Evolutionary conservation across 2,888 invertebrate species (phyloP).

Genomic region (Thera britannica): DNA sequence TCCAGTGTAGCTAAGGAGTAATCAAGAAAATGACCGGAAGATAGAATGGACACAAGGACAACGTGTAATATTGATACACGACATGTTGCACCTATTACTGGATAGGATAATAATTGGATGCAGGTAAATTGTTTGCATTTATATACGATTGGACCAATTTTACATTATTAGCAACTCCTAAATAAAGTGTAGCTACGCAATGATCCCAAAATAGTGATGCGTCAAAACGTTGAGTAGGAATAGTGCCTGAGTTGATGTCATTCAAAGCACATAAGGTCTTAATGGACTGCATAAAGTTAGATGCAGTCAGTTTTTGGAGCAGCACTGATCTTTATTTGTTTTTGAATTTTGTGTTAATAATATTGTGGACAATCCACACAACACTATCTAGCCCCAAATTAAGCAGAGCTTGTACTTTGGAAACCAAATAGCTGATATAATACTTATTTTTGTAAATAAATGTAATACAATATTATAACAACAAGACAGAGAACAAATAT

Average conservation of each 20-base stretch:
- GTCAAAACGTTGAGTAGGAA: constrained; percentile 13
- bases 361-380: too few species aligned
- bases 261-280: constrained; percentile 18
- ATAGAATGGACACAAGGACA: constrained; percentile 45
- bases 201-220: constrained; percentile 21
- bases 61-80: constrained; percentile 41
- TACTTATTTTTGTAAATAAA: too few species aligned
- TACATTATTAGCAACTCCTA: not conserved
- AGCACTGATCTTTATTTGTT: too few species aligned
- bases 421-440: too few species aligned
- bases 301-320: not conserved
- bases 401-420: too few species aligned
- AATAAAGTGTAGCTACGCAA: not conserved
- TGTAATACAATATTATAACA: too few species aligned
- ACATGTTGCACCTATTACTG: constrained; percentile 28
- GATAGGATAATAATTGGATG: constrained; percentile 38
- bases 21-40: constrained; percentile 44
- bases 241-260: constrained; percentile 24
- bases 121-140: constrained; percentile 9
- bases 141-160: not conserved
- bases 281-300: not conserved
- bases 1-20: constrained; percentile 31
- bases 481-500: too few species aligned
- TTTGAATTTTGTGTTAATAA: too few species aligned
- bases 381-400: too few species aligned